These are phyloP conservation scores for Laterallus jamaicensis DNA, from an alignment of 2,113 vertebrate genomes.

Conservation along the genomic window DNA sequence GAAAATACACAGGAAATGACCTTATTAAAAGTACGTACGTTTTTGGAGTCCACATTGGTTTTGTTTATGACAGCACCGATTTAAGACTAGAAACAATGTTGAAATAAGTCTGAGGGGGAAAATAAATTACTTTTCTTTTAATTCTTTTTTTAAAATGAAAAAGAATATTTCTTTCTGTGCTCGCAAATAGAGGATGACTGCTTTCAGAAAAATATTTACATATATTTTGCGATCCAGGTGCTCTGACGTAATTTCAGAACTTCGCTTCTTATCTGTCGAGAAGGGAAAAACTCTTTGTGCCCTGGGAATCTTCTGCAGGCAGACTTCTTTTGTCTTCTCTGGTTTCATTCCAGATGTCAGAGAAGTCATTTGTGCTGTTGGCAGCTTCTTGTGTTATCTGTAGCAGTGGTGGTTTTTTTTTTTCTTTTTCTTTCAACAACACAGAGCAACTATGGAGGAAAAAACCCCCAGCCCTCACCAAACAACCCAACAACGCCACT, in stretches of 20 bases:
- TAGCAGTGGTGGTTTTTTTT: not conserved
- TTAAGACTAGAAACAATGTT: not conserved
- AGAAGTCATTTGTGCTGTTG: constrained; percentile 25
- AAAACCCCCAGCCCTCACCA: not conserved
- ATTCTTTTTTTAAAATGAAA: not conserved
- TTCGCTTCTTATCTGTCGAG: not conserved
- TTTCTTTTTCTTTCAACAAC: not conserved
- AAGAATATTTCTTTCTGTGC: not conserved
- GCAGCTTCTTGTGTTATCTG: constrained; percentile 1
- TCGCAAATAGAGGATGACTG: not conserved
- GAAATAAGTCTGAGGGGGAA: not conserved
- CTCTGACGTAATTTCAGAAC: not conserved
- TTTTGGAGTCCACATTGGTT: not conserved
- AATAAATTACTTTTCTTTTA: not conserved
- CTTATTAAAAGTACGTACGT: not conserved
- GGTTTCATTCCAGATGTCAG: constrained; percentile 49
- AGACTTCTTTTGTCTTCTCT: constrained; percentile 20
- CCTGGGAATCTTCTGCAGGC: constrained; percentile 12
- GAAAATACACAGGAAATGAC: not conserved
- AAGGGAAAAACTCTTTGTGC: not conserved
- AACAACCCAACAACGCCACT: not conserved
- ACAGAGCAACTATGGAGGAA: not conserved
- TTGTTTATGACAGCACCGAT: not conserved
- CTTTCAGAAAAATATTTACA: not conserved
- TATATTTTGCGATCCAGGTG: not conserved